Conservation (phyloP, 2,113 vertebrate species). For the Ciconia maguari region DNA sequence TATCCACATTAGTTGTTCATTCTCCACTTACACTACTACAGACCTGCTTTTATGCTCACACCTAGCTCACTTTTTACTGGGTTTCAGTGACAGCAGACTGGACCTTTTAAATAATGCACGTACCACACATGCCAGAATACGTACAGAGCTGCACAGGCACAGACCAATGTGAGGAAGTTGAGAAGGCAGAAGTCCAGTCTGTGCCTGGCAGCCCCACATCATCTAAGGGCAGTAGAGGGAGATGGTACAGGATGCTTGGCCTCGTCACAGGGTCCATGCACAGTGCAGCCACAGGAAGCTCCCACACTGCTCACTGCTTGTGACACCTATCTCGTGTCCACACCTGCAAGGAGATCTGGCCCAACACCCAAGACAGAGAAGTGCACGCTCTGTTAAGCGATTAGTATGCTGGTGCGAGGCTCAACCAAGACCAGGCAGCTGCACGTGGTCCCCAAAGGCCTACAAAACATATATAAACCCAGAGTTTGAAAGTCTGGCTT, state of each 20-base stretch:
- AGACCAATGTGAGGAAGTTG: background rate
- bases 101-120: background rate
- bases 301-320: background rate
- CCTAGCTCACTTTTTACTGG: background rate
- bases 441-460: slow-evolving; percentile 17
- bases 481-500: slow-evolving; percentile 21
- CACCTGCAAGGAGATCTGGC: background rate
- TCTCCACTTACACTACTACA: background rate
- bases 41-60: background rate
- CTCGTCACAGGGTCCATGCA: background rate
- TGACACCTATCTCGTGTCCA: background rate
- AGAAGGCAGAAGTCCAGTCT: background rate
- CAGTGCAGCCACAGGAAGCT: background rate
- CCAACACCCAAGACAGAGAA: background rate
- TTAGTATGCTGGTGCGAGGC: background rate
- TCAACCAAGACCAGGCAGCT: slow-evolving; percentile 5
- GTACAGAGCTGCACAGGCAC: background rate
- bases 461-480: slow-evolving; percentile 9
- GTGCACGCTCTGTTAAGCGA: background rate
- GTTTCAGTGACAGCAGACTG: background rate
- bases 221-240: background rate
- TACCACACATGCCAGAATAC: background rate
- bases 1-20: background rate
- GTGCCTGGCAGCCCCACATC: background rate
- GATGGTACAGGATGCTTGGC: background rate